Percentiles rank a stretch among this genome's conserved stretches.
These are phyloP conservation scores for Eupithecia insigniata DNA, from an alignment of 2,888 invertebrate genomes.

Conservation along the genomic window DNA sequence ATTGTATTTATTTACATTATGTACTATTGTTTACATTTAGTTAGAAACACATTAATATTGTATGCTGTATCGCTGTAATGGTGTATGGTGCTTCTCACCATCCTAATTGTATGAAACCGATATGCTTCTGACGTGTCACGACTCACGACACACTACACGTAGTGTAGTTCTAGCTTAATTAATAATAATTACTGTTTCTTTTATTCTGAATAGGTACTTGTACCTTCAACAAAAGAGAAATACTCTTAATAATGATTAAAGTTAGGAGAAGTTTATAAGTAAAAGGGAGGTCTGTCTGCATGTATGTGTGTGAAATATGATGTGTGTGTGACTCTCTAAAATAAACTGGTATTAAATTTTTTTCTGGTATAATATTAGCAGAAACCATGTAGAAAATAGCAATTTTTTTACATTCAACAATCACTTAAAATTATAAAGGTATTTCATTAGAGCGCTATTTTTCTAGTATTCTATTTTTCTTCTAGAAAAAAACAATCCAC, in stretches of 20 bases:
- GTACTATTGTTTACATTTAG: too few species aligned
- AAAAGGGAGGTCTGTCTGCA: not conserved
- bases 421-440: not conserved
- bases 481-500: not conserved
- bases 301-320: not conserved
- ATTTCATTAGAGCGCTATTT: not conserved
- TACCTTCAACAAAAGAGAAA: not conserved
- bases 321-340: not conserved
- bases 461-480: not conserved
- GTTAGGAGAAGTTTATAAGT: not conserved
- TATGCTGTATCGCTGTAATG: not conserved
- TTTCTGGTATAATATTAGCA: not conserved
- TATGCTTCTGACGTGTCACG: not conserved
- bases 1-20: too few species aligned
- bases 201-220: not conserved
- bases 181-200: not conserved
- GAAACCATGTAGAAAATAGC: not conserved
- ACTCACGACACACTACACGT: not conserved
- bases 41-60: not conserved
- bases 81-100: not conserved
- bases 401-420: not conserved
- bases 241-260: not conserved
- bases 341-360: not conserved
- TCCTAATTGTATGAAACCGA: not conserved
- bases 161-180: not conserved